These are phyloP conservation scores for Pseudochaenichthys georgianus DNA, from an alignment of 2,797 vertebrate species.

Conservation along the genomic window DNA sequence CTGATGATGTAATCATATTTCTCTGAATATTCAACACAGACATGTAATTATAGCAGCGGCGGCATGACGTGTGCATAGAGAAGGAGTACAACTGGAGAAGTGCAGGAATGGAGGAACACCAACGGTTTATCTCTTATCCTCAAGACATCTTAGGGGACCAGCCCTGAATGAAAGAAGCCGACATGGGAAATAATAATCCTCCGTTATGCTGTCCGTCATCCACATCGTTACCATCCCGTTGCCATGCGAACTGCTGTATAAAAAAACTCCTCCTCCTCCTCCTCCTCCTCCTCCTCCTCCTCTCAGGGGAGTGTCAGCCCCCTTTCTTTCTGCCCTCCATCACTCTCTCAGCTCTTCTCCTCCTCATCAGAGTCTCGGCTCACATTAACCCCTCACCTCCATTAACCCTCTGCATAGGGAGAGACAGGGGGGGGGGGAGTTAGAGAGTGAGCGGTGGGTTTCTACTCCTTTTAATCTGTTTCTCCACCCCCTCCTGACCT, in stretches of 20 bases:
- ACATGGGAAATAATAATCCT: slow-evolving; percentile 57
- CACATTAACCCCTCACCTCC: slow-evolving; percentile 83
- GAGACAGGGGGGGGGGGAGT: slow-evolving; percentile 8
- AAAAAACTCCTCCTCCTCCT: not conserved
- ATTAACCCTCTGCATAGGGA: slow-evolving; percentile 63
- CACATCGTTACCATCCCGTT: slow-evolving; percentile 60
- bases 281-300: slow-evolving; percentile 36
- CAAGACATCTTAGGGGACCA: slow-evolving; percentile 34
- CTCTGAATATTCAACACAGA: slow-evolving; percentile 71
- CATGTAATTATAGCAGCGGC: slow-evolving; percentile 72
- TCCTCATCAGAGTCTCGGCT: slow-evolving; percentile 82
- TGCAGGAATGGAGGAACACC: slow-evolving; percentile 26
- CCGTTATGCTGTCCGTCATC: slow-evolving; percentile 72
- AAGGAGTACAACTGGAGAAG: slow-evolving; percentile 45
- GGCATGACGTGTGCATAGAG: slow-evolving; percentile 64
- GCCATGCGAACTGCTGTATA: slow-evolving; percentile 64
- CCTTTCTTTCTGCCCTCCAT: slow-evolving; percentile 47
- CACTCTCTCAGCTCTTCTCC: slow-evolving; percentile 59
- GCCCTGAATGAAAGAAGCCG: slow-evolving; percentile 46
- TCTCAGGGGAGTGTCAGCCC: slow-evolving; percentile 48
- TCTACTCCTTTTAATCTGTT: slow-evolving; percentile 50
- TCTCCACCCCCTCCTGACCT: slow-evolving; percentile 5
- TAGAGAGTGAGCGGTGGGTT: slow-evolving; percentile 30
- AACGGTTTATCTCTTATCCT: slow-evolving; percentile 41
- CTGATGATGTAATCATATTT: slow-evolving; percentile 55